A percentile compares a stretch with the other conserved stretches of the same genome.
These are phyloP conservation scores for Hyles vespertilio DNA, from an alignment of 1,140 invertebrate species.

Conservation along the genomic window DNA sequence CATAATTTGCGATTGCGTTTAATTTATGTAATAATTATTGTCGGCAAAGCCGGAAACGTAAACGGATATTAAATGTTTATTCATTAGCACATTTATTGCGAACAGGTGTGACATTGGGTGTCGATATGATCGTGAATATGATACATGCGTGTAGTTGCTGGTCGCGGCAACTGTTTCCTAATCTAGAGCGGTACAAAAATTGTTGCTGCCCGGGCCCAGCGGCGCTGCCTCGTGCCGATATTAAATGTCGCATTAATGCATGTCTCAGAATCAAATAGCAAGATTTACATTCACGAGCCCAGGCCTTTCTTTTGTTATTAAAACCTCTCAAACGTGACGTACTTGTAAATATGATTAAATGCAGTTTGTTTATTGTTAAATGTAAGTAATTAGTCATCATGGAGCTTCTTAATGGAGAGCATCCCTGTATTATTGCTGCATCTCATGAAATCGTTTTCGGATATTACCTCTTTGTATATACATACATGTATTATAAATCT, in stretches of 20 bases:
- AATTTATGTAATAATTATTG: too few species aligned
- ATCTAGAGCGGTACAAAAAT: constrained; percentile 27
- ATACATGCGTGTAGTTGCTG: constrained; percentile 1
- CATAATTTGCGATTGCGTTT: too few species aligned
- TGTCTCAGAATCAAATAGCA: constrained; percentile 13
- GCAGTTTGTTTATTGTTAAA: background rate
- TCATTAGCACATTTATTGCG: too few species aligned
- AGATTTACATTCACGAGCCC: constrained; percentile 11
- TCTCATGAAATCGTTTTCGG: too few species aligned
- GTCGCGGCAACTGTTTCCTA: constrained; percentile 14
- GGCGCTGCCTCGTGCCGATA: constrained; percentile 10
- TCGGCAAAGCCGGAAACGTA: too few species aligned
- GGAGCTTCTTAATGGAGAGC: background rate
- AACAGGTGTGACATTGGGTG: too few species aligned
- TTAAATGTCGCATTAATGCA: constrained; percentile 14
- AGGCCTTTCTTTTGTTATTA: constrained; percentile 12
- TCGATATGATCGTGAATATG: background rate
- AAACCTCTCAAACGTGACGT: too few species aligned
- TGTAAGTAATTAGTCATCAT: background rate
- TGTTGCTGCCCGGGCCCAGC: constrained; percentile 14
- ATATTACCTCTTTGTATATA: too few species aligned
- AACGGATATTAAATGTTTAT: too few species aligned
- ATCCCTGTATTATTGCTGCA: too few species aligned
- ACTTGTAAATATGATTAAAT: background rate
- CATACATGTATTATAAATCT: too few species aligned